Percentiles rank a stretch among this genome's conserved stretches.
These are phyloP conservation scores for Sus scrofa DNA, from an alignment of 2,113 vertebrate genomes.

Conservation along the genomic window DNA sequence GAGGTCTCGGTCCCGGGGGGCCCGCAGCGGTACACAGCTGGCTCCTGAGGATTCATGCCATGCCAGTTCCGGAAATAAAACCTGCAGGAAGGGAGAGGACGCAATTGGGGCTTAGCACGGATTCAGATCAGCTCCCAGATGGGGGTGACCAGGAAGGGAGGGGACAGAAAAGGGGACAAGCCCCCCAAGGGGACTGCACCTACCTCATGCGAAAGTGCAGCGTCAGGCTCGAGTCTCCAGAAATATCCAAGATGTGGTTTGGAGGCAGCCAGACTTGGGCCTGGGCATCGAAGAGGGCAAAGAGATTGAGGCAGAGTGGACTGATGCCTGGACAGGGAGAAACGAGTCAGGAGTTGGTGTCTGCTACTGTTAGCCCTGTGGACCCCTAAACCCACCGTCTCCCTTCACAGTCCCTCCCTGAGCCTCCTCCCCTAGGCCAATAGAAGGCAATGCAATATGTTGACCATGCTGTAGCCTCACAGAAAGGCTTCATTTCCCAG, in stretches of 20 bases:
- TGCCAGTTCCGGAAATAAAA: slow-evolving; percentile 98
- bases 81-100: slow-evolving; percentile 80
- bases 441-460: not conserved
- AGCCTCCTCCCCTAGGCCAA: not conserved
- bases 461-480: not conserved
- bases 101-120: not conserved
- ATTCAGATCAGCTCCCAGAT: not conserved
- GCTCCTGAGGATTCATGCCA: slow-evolving; percentile 88
- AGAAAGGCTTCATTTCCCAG: slow-evolving; percentile 50
- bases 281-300: slow-evolving; percentile 91
- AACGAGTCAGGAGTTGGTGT: not conserved
- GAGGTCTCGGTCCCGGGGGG: slow-evolving; percentile 71
- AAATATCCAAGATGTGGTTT: slow-evolving; percentile 89
- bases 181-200: not conserved
- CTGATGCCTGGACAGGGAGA: slow-evolving; percentile 89
- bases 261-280: slow-evolving; percentile 93
- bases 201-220: slow-evolving; percentile 95
- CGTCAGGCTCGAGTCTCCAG: slow-evolving; percentile 79
- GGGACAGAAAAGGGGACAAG: not conserved
- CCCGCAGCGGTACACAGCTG: slow-evolving; percentile 87
- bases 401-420: not conserved
- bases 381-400: not conserved
- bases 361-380: not conserved
- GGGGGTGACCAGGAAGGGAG: not conserved
- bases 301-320: slow-evolving; percentile 93